phyloP scores from a whole-genome alignment of 2,888 invertebrate genomes.

The Cactoblastis cactorum region DNA sequence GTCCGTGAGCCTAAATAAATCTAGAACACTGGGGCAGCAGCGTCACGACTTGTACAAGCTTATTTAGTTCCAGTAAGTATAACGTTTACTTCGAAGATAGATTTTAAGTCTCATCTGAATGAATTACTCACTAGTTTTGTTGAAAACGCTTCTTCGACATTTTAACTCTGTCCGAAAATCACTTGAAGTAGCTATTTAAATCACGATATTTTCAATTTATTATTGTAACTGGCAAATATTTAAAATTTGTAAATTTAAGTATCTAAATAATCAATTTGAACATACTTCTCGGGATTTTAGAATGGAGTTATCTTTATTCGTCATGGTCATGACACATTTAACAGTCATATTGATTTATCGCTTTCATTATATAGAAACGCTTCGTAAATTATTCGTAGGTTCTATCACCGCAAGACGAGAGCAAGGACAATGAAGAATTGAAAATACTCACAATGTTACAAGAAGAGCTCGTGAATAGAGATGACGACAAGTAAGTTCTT shows the following conservation, averaged over 20 bases:
- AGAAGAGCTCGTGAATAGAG: slow-evolving; percentile 91
- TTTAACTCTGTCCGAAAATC: background rate
- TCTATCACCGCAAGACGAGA: slow-evolving; percentile 69
- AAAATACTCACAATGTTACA: slow-evolving; percentile 86
- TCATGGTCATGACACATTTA: slow-evolving; percentile 21
- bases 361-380: slow-evolving; percentile 65
- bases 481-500: slow-evolving; percentile 86
- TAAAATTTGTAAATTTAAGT: background rate
- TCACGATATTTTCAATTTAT: too few species aligned
- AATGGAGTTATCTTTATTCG: slow-evolving; percentile 15
- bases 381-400: slow-evolving; percentile 70
- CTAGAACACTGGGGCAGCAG: slow-evolving; percentile 64
- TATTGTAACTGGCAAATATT: background rate
- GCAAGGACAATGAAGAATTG: slow-evolving; percentile 83
- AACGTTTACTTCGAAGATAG: slow-evolving; percentile 29
- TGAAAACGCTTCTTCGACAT: slow-evolving; percentile 17
- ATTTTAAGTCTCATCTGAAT: slow-evolving; percentile 30
- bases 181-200: slow-evolving; percentile 2
- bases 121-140: slow-evolving; percentile 28
- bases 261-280: background rate
- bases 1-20: slow-evolving; percentile 43
- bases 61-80: slow-evolving; percentile 37
- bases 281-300: slow-evolving; percentile 15
- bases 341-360: slow-evolving; percentile 50
- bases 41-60: slow-evolving; percentile 44